These are phyloP conservation scores for Bimastos eiseni DNA, from an alignment of 2,888 invertebrate species.

Conservation along the genomic window DNA sequence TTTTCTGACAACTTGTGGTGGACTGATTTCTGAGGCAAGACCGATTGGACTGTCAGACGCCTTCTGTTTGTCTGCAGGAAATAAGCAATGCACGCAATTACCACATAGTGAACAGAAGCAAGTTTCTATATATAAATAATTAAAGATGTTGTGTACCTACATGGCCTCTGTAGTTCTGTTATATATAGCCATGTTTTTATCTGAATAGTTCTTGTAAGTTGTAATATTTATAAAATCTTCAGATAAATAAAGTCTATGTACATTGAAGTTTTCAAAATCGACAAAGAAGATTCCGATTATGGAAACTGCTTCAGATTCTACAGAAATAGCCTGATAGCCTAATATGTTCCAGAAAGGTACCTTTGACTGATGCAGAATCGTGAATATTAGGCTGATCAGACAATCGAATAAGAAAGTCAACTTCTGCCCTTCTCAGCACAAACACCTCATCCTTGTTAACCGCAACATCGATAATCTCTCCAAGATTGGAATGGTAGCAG, in stretches of 20 bases:
- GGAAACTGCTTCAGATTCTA: neutral
- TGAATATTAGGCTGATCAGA: neutral
- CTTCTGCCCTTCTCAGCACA: conserved; percentile 65
- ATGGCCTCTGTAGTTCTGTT: neutral
- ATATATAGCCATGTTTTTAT: neutral
- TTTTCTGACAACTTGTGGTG: neutral
- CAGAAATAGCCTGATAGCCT: too few species aligned
- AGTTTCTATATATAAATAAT: too few species aligned
- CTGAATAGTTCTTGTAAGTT: neutral
- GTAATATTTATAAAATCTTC: neutral
- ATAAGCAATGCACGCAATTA: neutral
- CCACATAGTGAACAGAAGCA: neutral
- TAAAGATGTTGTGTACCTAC: too few species aligned
- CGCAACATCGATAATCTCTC: conserved; percentile 59
- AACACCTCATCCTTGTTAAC: conserved; percentile 69
- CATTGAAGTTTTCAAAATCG: neutral
- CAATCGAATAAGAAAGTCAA: neutral
- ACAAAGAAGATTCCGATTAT: neutral
- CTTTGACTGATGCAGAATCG: neutral
- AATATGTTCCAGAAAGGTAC: neutral
- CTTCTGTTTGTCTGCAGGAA: neutral
- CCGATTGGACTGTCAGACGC: neutral
- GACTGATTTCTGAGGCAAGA: neutral
- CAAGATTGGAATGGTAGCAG: conserved; percentile 70
- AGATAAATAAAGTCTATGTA: neutral